A percentile compares a stretch with the other conserved stretches of the same genome.
Evolutionary conservation across 2,797 vertebrate species (phyloP).

Genomic region (Geotrypetes seraphini): DNA sequence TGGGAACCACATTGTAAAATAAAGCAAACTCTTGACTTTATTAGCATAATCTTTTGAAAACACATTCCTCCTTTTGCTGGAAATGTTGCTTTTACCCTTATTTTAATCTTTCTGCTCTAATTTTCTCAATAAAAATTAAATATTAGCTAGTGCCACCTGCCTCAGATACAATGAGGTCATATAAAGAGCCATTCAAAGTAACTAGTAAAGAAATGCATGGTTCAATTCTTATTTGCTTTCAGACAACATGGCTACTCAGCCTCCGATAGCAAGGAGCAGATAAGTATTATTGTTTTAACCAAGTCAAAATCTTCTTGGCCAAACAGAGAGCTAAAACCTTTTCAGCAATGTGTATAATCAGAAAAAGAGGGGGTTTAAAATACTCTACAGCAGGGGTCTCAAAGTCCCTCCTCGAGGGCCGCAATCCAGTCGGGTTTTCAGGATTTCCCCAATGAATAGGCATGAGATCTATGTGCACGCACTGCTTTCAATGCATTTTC

Average conservation of each 20-base stretch:
- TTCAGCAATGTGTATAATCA: too few relatives aligned
- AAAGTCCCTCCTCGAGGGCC: too few relatives aligned
- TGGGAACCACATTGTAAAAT: too few relatives aligned
- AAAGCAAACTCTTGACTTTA: too few relatives aligned
- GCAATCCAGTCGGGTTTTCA: too few relatives aligned
- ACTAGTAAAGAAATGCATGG: neutral
- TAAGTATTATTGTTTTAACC: constrained; percentile 23
- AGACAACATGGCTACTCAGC: constrained; percentile 11
- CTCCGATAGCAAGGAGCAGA: constrained; percentile 22
- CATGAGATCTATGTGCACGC: too few relatives aligned
- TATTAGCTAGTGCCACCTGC: neutral
- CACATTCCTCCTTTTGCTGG: neutral
- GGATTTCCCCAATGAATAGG: too few relatives aligned
- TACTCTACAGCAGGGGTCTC: too few relatives aligned
- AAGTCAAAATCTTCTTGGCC: constrained; percentile 16
- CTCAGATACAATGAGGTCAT: neutral
- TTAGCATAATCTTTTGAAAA: too few relatives aligned
- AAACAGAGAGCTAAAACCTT: neutral
- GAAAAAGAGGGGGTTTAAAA: too few relatives aligned
- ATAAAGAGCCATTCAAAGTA: constrained; percentile 1
- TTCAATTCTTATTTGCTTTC: neutral
- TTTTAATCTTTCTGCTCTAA: neutral
- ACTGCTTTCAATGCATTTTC: too few relatives aligned
- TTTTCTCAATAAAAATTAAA: constrained; percentile 6
- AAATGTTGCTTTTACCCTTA: constrained; percentile 1